Evolutionary conservation across 2,888 invertebrate genomes (phyloP).

Genomic region (Stenichneumon culpator): DNA sequence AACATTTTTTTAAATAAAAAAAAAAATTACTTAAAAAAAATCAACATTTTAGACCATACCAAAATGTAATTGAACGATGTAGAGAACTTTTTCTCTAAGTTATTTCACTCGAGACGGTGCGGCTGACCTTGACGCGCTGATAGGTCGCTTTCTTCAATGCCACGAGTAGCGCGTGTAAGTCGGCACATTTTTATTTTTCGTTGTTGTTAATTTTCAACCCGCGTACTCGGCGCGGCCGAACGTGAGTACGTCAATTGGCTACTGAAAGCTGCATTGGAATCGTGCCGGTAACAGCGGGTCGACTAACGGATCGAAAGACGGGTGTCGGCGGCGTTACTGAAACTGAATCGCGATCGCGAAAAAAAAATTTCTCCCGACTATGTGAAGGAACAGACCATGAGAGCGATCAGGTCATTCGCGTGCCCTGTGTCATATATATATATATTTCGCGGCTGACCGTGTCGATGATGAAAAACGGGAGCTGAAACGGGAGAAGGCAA

Average conservation of each 20-base stretch:
- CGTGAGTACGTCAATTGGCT: slow-evolving; percentile 53
- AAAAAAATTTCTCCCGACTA: slow-evolving; percentile 34
- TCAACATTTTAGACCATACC: too few species aligned
- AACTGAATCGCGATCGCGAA: slow-evolving; percentile 57
- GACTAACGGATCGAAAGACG: slow-evolving; percentile 67
- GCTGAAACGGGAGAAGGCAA: slow-evolving; percentile 20
- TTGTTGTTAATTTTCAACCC: slow-evolving; percentile 12
- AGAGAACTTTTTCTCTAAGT: too few species aligned
- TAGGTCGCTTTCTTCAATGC: too few species aligned
- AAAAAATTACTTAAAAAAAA: too few species aligned
- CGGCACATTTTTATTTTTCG: slow-evolving; percentile 12
- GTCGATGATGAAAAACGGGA: slow-evolving; percentile 14
- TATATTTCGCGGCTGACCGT: neutral
- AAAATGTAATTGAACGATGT: neutral
- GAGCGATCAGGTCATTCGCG: neutral
- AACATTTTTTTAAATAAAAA: too few species aligned
- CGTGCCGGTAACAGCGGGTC: slow-evolving; percentile 59
- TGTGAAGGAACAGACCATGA: neutral
- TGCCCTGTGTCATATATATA: neutral
- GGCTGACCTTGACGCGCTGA: too few species aligned
- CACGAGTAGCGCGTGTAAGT: neutral
- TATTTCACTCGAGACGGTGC: too few species aligned
- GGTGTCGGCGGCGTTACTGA: slow-evolving; percentile 50
- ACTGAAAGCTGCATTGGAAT: slow-evolving; percentile 62
- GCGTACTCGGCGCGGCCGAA: slow-evolving; percentile 25